Evolutionary conservation across 2,888 invertebrate genomes (phyloP).

Genomic region (Athalia circularis): DNA sequence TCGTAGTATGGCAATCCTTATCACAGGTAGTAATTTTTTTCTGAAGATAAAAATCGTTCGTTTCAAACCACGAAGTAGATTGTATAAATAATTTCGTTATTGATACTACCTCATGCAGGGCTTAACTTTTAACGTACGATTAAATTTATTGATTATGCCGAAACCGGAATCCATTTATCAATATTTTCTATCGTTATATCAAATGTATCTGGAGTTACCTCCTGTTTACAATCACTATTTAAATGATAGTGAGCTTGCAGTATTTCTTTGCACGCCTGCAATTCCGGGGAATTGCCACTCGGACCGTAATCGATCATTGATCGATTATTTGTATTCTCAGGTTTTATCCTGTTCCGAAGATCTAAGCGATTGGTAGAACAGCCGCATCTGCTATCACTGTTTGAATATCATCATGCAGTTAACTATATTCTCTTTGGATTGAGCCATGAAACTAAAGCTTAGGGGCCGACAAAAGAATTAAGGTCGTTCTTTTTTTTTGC

Average conservation of each 20-base stretch:
- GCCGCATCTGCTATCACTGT: slow-evolving; percentile 13
- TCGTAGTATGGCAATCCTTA: slow-evolving; percentile 31
- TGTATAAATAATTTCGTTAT: neutral
- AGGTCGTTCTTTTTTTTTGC: no score
- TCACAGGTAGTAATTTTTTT: slow-evolving; percentile 44
- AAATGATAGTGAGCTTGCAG: slow-evolving; percentile 45
- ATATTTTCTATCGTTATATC: neutral
- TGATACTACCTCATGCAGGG: no score
- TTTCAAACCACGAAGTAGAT: neutral
- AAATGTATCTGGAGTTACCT: slow-evolving; percentile 39
- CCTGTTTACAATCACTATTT: slow-evolving; percentile 42
- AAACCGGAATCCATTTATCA: neutral
- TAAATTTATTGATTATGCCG: neutral
- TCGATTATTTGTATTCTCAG: neutral
- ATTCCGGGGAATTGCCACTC: slow-evolving; percentile 25
- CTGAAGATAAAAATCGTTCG: slow-evolving; percentile 18
- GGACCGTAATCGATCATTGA: neutral
- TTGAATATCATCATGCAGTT: neutral
- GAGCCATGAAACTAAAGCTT: no score
- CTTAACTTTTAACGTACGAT: no score
- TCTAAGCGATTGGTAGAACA: slow-evolving; percentile 18
- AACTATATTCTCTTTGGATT: no score
- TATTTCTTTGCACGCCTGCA: slow-evolving; percentile 42
- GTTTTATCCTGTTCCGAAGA: slow-evolving; percentile 1
- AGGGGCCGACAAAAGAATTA: no score